phyloP scores from a whole-genome alignment of 37 sponge, comb jelly and placozoan genomes.

The Spongia lamella region DNA sequence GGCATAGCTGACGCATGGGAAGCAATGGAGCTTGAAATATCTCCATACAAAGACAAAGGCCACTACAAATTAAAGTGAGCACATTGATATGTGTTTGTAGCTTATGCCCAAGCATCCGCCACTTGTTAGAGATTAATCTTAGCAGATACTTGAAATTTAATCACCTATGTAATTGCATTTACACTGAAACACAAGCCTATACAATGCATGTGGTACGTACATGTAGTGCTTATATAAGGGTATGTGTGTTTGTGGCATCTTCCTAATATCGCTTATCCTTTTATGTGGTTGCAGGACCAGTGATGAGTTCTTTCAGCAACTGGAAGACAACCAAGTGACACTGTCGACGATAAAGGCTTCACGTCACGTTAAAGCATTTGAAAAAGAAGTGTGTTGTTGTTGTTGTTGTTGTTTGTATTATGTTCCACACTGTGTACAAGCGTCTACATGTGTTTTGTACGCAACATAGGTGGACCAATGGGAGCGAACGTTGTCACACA shows the following conservation, averaged over 20 bases:
- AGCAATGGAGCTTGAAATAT: constrained; percentile 82
- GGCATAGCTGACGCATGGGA: constrained; percentile 88
- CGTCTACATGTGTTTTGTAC: not conserved
- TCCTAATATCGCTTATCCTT: too few relatives aligned
- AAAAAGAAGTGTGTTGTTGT: constrained; percentile 57
- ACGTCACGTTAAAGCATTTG: constrained; percentile 93
- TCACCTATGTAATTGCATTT: not conserved
- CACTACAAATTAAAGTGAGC: constrained; percentile 86
- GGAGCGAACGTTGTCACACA: constrained; percentile 96
- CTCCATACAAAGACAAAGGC: constrained; percentile 94
- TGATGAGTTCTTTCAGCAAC: constrained; percentile 94
- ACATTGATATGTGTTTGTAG: not conserved
- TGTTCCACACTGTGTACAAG: not conserved
- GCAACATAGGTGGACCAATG: constrained; percentile 78
- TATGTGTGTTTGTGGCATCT: too few relatives aligned
- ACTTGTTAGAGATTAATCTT: too few relatives aligned
- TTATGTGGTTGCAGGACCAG: constrained; percentile 47
- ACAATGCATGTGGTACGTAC: too few relatives aligned
- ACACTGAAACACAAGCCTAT: too few relatives aligned
- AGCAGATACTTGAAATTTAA: too few relatives aligned
- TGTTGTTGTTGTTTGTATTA: too few relatives aligned
- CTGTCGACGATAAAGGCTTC: constrained; percentile 98
- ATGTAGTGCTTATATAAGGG: not conserved
- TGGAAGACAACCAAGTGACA: constrained; percentile 99
- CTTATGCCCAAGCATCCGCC: too few relatives aligned